Percentiles rank a stretch among this genome's conserved stretches.
These are phyloP conservation scores for Melanotaenia parkinsoni DNA, from an alignment of 2,797 vertebrate species.

Conservation along the genomic window DNA sequence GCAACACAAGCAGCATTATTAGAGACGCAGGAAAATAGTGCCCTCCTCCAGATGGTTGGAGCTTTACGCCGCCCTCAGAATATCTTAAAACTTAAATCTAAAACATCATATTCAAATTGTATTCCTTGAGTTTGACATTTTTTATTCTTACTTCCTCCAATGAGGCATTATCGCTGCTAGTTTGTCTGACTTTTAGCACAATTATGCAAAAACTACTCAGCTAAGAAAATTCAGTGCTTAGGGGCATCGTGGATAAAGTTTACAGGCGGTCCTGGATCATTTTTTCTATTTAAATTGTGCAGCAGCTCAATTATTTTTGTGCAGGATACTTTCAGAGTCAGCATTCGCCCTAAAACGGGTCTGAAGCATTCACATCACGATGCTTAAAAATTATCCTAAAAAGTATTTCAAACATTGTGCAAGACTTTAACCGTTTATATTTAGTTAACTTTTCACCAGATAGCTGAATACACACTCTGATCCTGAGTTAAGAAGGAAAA, in stretches of 20 bases:
- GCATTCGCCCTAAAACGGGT: not conserved
- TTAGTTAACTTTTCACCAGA: no score
- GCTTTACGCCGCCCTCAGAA: no score
- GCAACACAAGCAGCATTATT: not conserved
- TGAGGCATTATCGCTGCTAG: not conserved
- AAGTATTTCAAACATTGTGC: not conserved
- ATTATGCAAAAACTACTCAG: not conserved
- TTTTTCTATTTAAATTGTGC: not conserved
- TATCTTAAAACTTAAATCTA: no score
- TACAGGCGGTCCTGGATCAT: not conserved
- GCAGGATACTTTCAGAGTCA: not conserved
- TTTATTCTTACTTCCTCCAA: no score
- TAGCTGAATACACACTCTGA: no score
- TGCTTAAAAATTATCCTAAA: not conserved
- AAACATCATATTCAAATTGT: no score
- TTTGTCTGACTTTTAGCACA: not conserved
- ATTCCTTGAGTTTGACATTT: no score
- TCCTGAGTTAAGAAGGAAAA: no score
- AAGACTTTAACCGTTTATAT: not conserved
- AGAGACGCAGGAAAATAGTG: not conserved
- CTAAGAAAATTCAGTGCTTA: no score
- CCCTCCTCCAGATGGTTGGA: not conserved
- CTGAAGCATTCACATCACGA: not conserved
- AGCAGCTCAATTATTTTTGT: not conserved
- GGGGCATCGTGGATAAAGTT: not conserved